These are phyloP conservation scores for Eilema sororculum DNA, from an alignment of 2,888 invertebrate genomes.

Conservation along the genomic window DNA sequence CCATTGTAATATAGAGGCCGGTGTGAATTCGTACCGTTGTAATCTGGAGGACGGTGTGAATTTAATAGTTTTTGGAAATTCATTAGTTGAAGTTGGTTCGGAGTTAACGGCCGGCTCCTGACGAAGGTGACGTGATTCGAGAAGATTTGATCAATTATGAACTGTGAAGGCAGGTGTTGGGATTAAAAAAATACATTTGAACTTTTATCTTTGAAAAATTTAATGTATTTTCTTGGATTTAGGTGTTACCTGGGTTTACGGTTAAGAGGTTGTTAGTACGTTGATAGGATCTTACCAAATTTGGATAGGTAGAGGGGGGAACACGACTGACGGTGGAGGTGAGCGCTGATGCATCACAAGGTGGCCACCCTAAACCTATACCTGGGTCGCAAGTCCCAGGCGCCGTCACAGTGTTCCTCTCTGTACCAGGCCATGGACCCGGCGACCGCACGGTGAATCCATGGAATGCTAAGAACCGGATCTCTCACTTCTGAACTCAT, in stretches of 20 bases:
- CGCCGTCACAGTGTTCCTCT: too few relatives aligned
- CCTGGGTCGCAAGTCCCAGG: too few relatives aligned
- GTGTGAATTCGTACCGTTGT: slow-evolving; percentile 33
- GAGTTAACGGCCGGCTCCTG: slow-evolving; percentile 26
- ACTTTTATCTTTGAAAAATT: neutral
- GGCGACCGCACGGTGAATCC: too few relatives aligned
- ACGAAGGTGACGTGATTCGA: slow-evolving; percentile 39
- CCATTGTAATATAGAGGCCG: slow-evolving; percentile 37
- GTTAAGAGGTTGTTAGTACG: neutral
- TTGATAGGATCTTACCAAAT: too few relatives aligned
- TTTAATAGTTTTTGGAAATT: slow-evolving; percentile 50
- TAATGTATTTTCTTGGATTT: neutral
- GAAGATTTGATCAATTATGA: slow-evolving; percentile 52
- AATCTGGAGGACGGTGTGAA: slow-evolving; percentile 34
- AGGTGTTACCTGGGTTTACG: neutral
- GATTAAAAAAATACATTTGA: neutral
- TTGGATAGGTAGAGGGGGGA: too few relatives aligned
- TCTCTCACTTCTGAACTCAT: neutral
- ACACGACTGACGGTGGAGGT: too few relatives aligned
- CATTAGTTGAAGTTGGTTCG: slow-evolving; percentile 34
- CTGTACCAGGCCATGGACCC: too few relatives aligned
- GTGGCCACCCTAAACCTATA: too few relatives aligned
- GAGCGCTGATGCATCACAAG: too few relatives aligned
- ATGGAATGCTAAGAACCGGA: too few relatives aligned
- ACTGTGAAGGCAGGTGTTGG: slow-evolving; percentile 18